phyloP scores from a whole-genome alignment of 92 coral and sea anemone genomes.

The Chrysogorgia sp. region DNA sequence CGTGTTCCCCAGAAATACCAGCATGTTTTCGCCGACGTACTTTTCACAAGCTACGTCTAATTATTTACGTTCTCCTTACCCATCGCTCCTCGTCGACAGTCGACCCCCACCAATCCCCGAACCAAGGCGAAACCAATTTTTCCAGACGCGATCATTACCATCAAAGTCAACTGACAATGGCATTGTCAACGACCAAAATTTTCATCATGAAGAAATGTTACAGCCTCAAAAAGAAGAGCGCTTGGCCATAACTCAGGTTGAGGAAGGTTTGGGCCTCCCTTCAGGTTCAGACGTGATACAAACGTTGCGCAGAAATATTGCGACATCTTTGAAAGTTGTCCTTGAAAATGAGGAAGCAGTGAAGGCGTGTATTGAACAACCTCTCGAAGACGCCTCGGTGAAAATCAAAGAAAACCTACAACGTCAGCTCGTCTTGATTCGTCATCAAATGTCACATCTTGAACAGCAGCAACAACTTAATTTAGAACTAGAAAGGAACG shows the following conservation, averaged over 20 bases:
- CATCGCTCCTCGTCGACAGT: neutral
- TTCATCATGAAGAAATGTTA: neutral
- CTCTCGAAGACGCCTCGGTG: constrained; percentile 13
- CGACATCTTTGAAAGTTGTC: constrained; percentile 6
- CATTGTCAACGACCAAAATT: neutral
- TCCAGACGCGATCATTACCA: neutral
- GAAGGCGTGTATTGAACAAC: constrained; percentile 11
- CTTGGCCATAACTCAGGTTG: neutral
- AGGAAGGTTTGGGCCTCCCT: neutral
- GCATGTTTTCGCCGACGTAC: neutral
- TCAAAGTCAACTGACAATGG: neutral
- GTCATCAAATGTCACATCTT: neutral
- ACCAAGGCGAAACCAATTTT: neutral
- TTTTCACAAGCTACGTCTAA: neutral
- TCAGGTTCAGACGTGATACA: constrained; percentile 30
- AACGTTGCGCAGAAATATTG: constrained; percentile 20
- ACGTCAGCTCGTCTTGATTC: constrained; percentile 10
- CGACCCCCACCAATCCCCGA: neutral
- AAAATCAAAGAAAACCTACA: constrained; percentile 13
- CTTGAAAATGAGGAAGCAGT: constrained; percentile 24
- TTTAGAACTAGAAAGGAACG: neutral
- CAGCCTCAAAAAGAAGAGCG: neutral
- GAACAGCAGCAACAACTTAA: constrained; percentile 26
- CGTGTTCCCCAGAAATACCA: neutral
- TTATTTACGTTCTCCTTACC: neutral